phyloP scores from a whole-genome alignment of 2,888 invertebrate species.

The Melieria picta region DNA sequence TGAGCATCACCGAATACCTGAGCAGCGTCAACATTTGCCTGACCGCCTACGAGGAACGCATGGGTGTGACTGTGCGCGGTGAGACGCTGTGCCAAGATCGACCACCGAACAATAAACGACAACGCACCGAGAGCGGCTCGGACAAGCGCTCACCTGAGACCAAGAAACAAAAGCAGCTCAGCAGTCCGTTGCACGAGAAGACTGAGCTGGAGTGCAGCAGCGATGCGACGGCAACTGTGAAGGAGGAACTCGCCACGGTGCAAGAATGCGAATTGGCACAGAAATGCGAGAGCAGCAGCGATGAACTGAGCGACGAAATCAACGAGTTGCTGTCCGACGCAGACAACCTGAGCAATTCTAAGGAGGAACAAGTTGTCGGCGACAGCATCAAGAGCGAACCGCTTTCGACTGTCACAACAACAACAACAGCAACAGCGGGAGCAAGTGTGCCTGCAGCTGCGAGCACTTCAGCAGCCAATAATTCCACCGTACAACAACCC shows the following conservation, averaged over 20 bases:
- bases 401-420: constrained; percentile 8
- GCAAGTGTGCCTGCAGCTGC: not conserved
- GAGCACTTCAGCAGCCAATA: constrained; percentile 23
- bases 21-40: constrained; percentile 83
- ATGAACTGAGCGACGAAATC: constrained; percentile 58
- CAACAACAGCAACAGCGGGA: constrained; percentile 1
- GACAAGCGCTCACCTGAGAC: constrained; percentile 68
- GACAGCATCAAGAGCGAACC: constrained; percentile 17
- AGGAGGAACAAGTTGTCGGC: not conserved
- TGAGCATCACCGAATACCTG: constrained; percentile 80
- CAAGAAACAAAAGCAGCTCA: constrained; percentile 65
- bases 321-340: constrained; percentile 49
- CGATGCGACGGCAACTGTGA: constrained; percentile 11
- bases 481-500: constrained; percentile 32
- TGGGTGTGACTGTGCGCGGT: constrained; percentile 70
- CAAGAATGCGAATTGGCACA: constrained; percentile 18
- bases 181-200: constrained; percentile 41
- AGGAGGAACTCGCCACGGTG: constrained; percentile 11
- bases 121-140: constrained; percentile 72
- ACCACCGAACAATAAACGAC: constrained; percentile 59
- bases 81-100: constrained; percentile 63
- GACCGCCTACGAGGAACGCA: constrained; percentile 78
- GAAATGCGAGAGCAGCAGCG: constrained; percentile 50
- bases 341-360: constrained; percentile 6
- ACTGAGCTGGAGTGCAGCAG: not conserved